Conservation (phyloP, 2,113 vertebrate genomes). For the Ovis canadensis region DNA sequence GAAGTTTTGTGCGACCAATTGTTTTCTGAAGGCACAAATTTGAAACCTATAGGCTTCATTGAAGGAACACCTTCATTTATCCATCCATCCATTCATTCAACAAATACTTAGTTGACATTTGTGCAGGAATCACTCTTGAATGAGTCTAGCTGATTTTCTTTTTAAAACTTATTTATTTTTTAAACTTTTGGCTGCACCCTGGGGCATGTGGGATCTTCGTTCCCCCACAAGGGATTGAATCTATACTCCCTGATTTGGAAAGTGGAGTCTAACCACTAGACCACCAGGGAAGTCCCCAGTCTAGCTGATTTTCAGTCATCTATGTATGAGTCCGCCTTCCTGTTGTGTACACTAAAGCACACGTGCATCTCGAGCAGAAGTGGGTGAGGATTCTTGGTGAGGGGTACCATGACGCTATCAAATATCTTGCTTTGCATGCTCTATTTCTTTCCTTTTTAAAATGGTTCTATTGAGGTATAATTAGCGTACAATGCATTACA, state of each 20-base stretch:
- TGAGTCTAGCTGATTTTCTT: neutral
- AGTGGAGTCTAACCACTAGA: neutral
- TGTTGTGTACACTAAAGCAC: neutral
- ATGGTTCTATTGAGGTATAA: neutral
- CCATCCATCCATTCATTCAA: neutral
- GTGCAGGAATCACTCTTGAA: neutral
- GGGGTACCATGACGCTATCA: neutral
- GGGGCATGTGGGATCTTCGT: neutral
- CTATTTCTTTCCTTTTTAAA: neutral
- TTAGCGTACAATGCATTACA: neutral
- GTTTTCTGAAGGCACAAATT: neutral
- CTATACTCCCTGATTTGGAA: neutral
- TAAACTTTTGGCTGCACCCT: neutral
- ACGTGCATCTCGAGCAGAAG: neutral
- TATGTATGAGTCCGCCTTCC: fast-evolving
- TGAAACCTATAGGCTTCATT: neutral
- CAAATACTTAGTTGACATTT: neutral
- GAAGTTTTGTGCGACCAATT: neutral
- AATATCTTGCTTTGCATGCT: neutral
- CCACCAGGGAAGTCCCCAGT: neutral
- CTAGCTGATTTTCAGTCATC: neutral
- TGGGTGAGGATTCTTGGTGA: neutral
- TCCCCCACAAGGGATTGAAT: fast-evolving
- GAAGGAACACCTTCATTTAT: neutral
- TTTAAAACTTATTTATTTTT: neutral